phyloP scores from a whole-genome alignment of 2,888 invertebrate genomes.

The Lochmaea capreae region DNA sequence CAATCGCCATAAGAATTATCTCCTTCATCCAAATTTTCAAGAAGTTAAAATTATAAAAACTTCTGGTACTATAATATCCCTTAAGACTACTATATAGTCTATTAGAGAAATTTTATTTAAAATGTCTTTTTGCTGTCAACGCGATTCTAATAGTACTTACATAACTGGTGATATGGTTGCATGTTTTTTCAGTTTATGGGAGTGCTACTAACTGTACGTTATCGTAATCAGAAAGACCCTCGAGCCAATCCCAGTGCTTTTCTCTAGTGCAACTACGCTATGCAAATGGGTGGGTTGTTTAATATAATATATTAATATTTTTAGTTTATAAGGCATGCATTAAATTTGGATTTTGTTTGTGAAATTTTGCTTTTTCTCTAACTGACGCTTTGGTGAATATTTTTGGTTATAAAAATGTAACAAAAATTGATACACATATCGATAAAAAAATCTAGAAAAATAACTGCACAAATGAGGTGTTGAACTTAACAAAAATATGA shows the following conservation, averaged over 20 bases:
- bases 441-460: too few species aligned
- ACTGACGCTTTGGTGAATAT: not conserved
- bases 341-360: not conserved
- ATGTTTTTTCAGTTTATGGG: slow-evolving; percentile 87
- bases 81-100: not conserved
- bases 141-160: not conserved
- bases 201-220: slow-evolving; percentile 95
- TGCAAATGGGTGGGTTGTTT: slow-evolving; percentile 51
- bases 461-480: too few species aligned
- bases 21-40: too few species aligned
- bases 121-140: not conserved
- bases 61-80: too few species aligned
- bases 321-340: slow-evolving; percentile 21
- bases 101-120: not conserved
- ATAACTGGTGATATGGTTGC: slow-evolving; percentile 46
- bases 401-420: not conserved
- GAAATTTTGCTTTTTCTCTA: not conserved
- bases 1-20: too few species aligned
- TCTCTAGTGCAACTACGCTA: slow-evolving; percentile 76
- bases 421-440: too few species aligned
- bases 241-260: slow-evolving; percentile 97
- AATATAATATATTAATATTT: not conserved
- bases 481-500: too few species aligned
- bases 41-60: too few species aligned
- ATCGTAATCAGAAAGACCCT: slow-evolving; percentile 98